Evolutionary conservation across 2,888 invertebrate genomes (phyloP).

Genomic region (Phanerotoma sp.): DNA sequence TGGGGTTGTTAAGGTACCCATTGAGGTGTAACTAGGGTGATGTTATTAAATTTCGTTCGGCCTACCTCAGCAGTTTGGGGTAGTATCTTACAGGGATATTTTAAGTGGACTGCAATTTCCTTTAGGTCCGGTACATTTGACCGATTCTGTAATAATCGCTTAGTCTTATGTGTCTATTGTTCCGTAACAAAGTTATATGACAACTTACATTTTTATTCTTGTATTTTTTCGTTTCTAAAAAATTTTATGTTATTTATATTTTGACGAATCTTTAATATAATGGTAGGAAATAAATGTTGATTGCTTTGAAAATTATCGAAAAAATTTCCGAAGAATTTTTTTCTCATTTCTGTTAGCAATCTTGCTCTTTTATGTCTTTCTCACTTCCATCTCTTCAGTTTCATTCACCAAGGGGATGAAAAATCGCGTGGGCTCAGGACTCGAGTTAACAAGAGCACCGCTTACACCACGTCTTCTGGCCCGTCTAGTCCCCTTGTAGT

Average conservation of each 20-base stretch:
- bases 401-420: conserved; percentile 50
- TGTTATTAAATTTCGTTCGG: conserved; percentile 58
- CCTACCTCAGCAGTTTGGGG: conserved; percentile 47
- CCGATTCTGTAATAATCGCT: conserved; percentile 11
- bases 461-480: conserved; percentile 34
- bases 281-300: too few species aligned
- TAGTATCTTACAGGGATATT: conserved; percentile 52
- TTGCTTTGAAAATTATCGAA: too few species aligned
- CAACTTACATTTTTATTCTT: too few species aligned
- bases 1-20: conserved; percentile 58
- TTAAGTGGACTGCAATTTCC: conserved; percentile 27
- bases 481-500: conserved; percentile 5
- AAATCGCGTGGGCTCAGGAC: conserved; percentile 53
- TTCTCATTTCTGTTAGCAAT: too few species aligned
- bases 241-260: too few species aligned
- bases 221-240: too few species aligned
- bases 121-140: conserved; percentile 37
- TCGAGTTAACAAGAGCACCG: conserved; percentile 56
- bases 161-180: not conserved
- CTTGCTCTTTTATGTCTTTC: conserved; percentile 16
- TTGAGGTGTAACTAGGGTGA: conserved; percentile 59
- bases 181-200: too few species aligned
- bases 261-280: too few species aligned
- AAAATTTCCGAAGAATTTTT: too few species aligned
- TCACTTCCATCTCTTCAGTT: conserved; percentile 35